Conservation (phyloP, 2,113 vertebrate genomes). For the Elgaria multicarinata region DNA sequence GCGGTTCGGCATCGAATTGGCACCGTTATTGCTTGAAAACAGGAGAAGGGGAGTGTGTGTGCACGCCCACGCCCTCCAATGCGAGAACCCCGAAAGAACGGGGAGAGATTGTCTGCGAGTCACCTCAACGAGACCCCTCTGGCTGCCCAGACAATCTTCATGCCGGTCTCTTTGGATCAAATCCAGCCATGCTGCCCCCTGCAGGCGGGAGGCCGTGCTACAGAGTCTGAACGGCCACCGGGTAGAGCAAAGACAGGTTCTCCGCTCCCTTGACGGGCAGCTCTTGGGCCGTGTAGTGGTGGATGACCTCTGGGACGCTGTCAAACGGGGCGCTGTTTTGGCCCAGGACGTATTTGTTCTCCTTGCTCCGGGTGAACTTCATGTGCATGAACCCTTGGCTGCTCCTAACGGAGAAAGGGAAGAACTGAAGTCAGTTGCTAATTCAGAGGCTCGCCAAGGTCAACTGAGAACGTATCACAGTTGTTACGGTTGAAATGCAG, state of each 20-base stretch:
- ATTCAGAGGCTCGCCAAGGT: too few species aligned
- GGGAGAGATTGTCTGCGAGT: neutral
- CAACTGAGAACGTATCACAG: too few species aligned
- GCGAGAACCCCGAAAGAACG: neutral
- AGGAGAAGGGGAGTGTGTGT: neutral
- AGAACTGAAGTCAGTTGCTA: too few species aligned
- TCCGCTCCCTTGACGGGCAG: conserved; percentile 90
- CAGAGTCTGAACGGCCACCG: conserved; percentile 83
- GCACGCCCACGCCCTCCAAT: neutral
- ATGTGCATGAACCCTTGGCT: conserved; percentile 95
- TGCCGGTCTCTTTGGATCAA: neutral
- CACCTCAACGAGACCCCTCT: neutral
- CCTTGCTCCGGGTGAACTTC: conserved; percentile 86
- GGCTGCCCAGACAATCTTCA: neutral
- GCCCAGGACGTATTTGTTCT: conserved; percentile 85
- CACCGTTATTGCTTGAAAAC: conserved; percentile 22
- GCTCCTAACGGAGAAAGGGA: conserved; percentile 78
- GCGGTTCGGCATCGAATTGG: neutral
- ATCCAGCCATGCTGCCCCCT: rapidly evolving
- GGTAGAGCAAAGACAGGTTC: conserved; percentile 90
- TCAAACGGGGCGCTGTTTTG: conserved; percentile 91
- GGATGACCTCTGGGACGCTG: conserved; percentile 88
- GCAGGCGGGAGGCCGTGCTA: conserved; percentile 45
- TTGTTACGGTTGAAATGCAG: too few species aligned
- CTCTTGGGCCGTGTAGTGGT: conserved; percentile 88